These are phyloP conservation scores for Hybos culiciformis DNA, from an alignment of 2,888 invertebrate species.

Conservation along the genomic window DNA sequence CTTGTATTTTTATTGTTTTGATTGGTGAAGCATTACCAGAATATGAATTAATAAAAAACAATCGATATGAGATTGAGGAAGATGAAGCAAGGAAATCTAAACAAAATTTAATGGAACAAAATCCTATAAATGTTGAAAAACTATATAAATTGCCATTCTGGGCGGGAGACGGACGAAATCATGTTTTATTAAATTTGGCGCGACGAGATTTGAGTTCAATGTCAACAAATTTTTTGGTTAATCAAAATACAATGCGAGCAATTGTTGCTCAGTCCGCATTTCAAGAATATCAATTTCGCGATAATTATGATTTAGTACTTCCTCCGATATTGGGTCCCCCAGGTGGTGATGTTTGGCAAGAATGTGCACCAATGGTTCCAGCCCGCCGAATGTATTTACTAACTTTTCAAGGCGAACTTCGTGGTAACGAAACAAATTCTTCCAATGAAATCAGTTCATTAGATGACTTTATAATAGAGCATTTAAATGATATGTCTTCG, in stretches of 20 bases:
- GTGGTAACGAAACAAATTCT: slow-evolving; percentile 19
- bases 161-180: slow-evolving; percentile 92
- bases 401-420: slow-evolving; percentile 61
- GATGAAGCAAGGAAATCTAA: slow-evolving; percentile 20
- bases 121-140: slow-evolving; percentile 41
- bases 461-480: slow-evolving; percentile 54
- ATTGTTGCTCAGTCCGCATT: slow-evolving; percentile 79
- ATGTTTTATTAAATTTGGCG: slow-evolving; percentile 72
- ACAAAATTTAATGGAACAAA: not conserved
- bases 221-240: slow-evolving; percentile 55
- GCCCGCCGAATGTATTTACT: slow-evolving; percentile 73
- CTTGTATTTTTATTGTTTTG: slow-evolving; percentile 76
- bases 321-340: slow-evolving; percentile 79
- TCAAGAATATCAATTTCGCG: slow-evolving; percentile 49
- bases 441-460: slow-evolving; percentile 33
- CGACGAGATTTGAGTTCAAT: slow-evolving; percentile 55
- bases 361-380: slow-evolving; percentile 75
- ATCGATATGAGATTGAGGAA: slow-evolving; percentile 29
- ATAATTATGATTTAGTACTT: slow-evolving; percentile 71
- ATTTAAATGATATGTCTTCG: slow-evolving; percentile 49
- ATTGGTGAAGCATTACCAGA: slow-evolving; percentile 63
- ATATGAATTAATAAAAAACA: slow-evolving; percentile 35
- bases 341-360: slow-evolving; percentile 81
- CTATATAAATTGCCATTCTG: slow-evolving; percentile 68
- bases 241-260: slow-evolving; percentile 71